Conservation (phyloP, 2,797 vertebrate species). For the Eurystomus glaucurus region DNA sequence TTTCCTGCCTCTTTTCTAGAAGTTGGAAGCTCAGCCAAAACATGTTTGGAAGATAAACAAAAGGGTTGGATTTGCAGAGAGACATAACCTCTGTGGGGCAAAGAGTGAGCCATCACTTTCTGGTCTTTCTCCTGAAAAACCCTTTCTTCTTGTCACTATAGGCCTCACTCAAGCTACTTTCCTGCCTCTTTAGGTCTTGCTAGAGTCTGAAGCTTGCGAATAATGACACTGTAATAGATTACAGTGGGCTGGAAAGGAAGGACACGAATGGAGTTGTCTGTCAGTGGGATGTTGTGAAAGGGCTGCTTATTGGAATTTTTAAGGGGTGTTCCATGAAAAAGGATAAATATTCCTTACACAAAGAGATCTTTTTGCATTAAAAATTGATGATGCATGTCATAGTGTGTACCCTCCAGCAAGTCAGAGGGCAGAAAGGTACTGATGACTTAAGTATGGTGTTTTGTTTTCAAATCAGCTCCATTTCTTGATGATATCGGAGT, state of each 20-base stretch:
- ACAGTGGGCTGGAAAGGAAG: neutral
- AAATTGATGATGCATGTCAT: neutral
- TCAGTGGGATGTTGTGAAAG: neutral
- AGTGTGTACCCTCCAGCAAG: neutral
- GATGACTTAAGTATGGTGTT: neutral
- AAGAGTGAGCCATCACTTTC: neutral
- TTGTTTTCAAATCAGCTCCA: neutral
- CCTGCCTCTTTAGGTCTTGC: neutral
- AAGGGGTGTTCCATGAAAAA: neutral
- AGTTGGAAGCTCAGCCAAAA: neutral
- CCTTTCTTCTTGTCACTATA: neutral
- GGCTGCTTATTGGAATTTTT: neutral
- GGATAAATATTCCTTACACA: neutral
- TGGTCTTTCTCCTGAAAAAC: neutral
- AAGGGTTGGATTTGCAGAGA: conserved; percentile 27
- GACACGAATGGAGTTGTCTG: neutral
- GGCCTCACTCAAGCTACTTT: neutral
- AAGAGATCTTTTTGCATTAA: neutral
- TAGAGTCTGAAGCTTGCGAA: neutral
- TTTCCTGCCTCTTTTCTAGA: neutral
- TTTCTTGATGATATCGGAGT: neutral
- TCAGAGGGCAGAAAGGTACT: neutral
- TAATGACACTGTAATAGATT: neutral
- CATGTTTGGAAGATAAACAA: neutral
- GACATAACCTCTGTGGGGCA: neutral